These are phyloP conservation scores for Dryobota labecula DNA, from an alignment of 2,888 invertebrate genomes.

Conservation along the genomic window DNA sequence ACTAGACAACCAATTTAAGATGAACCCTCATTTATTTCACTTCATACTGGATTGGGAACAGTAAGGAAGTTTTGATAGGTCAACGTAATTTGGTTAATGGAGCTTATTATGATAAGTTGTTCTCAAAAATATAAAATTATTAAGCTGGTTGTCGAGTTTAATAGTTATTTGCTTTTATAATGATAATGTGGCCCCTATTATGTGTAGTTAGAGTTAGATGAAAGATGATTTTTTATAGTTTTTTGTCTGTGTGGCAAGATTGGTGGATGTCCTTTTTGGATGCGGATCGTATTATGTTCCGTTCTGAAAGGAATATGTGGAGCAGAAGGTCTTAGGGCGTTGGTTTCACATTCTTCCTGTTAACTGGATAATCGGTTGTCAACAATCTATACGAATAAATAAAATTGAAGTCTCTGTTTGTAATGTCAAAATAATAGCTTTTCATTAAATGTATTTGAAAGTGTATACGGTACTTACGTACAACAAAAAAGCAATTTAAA, in stretches of 20 bases:
- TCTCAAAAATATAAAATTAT: conserved; percentile 54
- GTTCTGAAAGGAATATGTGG: not conserved
- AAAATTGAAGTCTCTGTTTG: too few relatives aligned
- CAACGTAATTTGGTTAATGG: conserved; percentile 44
- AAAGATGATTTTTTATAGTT: not conserved
- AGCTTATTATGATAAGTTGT: conserved; percentile 40
- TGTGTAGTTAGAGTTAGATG: conserved; percentile 39
- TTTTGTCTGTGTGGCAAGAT: conserved; percentile 5
- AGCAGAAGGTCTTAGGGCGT: not conserved
- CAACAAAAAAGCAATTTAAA: too few relatives aligned
- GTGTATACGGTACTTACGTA: too few relatives aligned
- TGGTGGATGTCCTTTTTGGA: not conserved
- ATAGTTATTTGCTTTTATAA: conserved; percentile 46
- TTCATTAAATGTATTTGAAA: too few relatives aligned
- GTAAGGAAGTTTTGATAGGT: conserved; percentile 45
- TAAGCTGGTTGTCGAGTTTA: conserved; percentile 48
- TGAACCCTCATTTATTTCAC: conserved; percentile 55
- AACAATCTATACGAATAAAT: too few relatives aligned
- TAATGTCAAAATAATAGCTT: too few relatives aligned
- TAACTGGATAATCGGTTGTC: not conserved
- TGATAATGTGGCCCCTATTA: conserved; percentile 49
- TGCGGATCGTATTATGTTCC: not conserved
- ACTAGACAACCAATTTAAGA: conserved; percentile 59
- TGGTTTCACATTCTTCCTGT: not conserved
- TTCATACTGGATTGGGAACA: conserved; percentile 31